Percentiles rank a stretch among this genome's conserved stretches.
These are phyloP conservation scores for Zootoca vivipara DNA, from an alignment of 2,113 vertebrate species.

Conservation along the genomic window DNA sequence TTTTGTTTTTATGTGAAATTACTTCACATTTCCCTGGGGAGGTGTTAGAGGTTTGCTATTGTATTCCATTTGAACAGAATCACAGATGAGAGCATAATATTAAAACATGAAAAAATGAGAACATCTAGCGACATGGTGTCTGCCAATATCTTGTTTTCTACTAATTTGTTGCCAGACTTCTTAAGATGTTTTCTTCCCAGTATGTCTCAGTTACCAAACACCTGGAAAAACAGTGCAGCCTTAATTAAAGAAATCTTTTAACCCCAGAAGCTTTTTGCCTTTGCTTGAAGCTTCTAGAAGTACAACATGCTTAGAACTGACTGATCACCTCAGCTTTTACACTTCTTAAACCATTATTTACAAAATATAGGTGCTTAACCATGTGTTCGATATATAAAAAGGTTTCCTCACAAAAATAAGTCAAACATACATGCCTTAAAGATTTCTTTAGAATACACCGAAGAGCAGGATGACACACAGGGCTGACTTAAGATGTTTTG, in stretches of 20 bases:
- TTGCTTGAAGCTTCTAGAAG: neutral
- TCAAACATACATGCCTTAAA: neutral
- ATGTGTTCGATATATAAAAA: too few species aligned
- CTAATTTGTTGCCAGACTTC: slow-evolving; percentile 9
- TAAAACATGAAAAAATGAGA: slow-evolving; percentile 27
- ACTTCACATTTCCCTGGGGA: slow-evolving; percentile 39
- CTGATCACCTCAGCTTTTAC: neutral
- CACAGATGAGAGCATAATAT: slow-evolving; percentile 37
- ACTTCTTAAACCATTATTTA: neutral
- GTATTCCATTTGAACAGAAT: slow-evolving; percentile 32
- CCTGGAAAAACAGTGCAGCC: slow-evolving; percentile 19
- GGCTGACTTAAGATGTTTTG: too few species aligned
- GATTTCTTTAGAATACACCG: neutral
- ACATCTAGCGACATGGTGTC: slow-evolving; percentile 3
- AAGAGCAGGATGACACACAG: too few species aligned
- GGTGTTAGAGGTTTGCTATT: slow-evolving; percentile 34
- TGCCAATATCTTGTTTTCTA: slow-evolving; percentile 45
- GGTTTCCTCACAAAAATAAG: neutral
- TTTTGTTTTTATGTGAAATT: slow-evolving; percentile 56
- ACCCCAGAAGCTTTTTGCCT: neutral
- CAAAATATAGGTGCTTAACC: neutral
- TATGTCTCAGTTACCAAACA: slow-evolving; percentile 10
- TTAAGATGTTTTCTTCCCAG: slow-evolving; percentile 18
- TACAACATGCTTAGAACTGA: neutral
- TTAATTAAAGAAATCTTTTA: slow-evolving; percentile 33